These are phyloP conservation scores for Heliconius congener DNA, from an alignment of 1,140 invertebrate genomes.

Conservation along the genomic window DNA sequence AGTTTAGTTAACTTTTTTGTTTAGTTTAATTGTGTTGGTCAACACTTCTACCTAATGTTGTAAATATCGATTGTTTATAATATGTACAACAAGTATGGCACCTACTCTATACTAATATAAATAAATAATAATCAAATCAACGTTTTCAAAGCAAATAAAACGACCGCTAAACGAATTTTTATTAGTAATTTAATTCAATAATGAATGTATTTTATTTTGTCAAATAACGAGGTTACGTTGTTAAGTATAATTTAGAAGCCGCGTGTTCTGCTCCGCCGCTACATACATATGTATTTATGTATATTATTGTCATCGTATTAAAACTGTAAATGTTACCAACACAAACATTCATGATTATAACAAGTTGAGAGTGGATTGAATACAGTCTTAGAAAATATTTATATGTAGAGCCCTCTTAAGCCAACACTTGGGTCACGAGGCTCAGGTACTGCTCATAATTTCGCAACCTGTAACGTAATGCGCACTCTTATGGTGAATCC, in stretches of 20 bases:
- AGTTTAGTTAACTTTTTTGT: neutral
- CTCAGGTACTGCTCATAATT: no score
- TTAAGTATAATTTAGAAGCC: conserved; percentile 11
- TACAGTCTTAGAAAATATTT: neutral
- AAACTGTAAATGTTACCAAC: neutral
- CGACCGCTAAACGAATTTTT: neutral
- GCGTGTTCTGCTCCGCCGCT: neutral
- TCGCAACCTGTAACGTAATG: no score
- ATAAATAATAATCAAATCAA: neutral
- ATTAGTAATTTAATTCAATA: neutral
- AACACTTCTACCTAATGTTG: neutral
- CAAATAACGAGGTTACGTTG: neutral
- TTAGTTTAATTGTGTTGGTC: neutral
- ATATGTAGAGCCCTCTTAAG: neutral
- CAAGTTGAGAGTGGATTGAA: neutral
- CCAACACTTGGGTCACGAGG: no score
- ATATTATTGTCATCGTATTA: conserved; percentile 1
- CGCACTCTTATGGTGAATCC: no score
- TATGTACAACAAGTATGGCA: neutral
- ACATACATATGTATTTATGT: conserved; percentile 1
- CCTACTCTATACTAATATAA: neutral
- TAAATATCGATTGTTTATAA: neutral
- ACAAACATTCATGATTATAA: neutral
- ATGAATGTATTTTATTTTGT: conserved; percentile 9
- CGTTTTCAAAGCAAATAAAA: neutral